Percentiles rank a stretch among this genome's conserved stretches.
phyloP scores from a whole-genome alignment of 2,113 vertebrate species.

The Lichenostomus cassidix region DNA sequence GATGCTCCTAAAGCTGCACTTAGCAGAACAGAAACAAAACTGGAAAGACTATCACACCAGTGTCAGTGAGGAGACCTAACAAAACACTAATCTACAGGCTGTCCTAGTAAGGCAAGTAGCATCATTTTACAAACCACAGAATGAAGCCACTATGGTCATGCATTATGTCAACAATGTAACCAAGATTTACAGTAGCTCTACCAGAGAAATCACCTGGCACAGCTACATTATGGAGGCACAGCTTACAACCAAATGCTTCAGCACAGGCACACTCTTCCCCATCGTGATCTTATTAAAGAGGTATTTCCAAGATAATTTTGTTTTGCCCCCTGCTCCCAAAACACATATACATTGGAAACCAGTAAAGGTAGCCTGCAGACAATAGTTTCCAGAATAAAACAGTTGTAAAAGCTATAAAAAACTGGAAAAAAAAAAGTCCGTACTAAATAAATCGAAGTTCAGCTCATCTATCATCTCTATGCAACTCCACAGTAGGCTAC shows the following conservation, averaged over 20 bases:
- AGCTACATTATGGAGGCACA: background rate
- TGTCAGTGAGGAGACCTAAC: background rate
- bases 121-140: background rate
- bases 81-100: background rate
- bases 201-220: background rate
- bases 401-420: background rate
- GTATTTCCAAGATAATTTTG: background rate
- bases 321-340: background rate
- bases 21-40: background rate
- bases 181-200: background rate
- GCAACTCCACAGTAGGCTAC: background rate
- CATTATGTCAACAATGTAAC: background rate
- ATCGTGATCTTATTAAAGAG: fast-evolving
- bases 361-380: background rate
- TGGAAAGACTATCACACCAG: background rate
- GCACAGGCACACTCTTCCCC: background rate
- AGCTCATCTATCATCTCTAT: background rate
- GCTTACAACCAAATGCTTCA: background rate
- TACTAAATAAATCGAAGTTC: background rate
- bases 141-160: background rate
- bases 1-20: background rate
- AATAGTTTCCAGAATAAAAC: background rate
- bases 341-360: background rate
- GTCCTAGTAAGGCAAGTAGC: background rate
- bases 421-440: background rate